Percentiles rank a stretch among this genome's conserved stretches.
These are phyloP conservation scores for Champsocephalus gunnari DNA, from an alignment of 2,797 vertebrate species.

Conservation along the genomic window DNA sequence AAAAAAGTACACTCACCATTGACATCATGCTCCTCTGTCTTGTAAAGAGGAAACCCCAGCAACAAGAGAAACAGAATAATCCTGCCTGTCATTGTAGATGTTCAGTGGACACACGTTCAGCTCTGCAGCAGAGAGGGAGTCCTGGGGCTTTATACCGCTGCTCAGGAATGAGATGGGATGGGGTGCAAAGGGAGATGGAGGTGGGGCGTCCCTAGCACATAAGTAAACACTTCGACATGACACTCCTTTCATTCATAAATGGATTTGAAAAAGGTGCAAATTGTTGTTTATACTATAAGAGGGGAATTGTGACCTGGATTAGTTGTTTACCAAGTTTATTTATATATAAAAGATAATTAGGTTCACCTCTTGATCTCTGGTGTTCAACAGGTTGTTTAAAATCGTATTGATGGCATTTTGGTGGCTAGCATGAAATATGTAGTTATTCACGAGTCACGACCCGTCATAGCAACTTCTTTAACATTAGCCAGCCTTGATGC, in stretches of 20 bases:
- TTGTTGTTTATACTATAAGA: constrained; percentile 28
- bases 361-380: neutral
- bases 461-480: neutral
- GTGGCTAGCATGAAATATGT: neutral
- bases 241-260: constrained; percentile 72
- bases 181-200: constrained; percentile 51
- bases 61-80: constrained; percentile 78
- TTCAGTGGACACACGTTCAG: constrained; percentile 52
- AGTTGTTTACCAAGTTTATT: neutral
- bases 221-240: constrained; percentile 56
- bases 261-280: constrained; percentile 19
- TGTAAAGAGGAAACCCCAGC: constrained; percentile 66
- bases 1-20: constrained; percentile 74
- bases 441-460: neutral
- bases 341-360: neutral
- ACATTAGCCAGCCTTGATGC: neutral
- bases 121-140: constrained; percentile 44
- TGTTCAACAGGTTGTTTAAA: neutral
- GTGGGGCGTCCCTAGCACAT: constrained; percentile 67
- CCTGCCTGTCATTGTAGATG: constrained; percentile 75
- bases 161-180: constrained; percentile 57
- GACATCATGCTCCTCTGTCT: constrained; percentile 77
- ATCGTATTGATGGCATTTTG: neutral
- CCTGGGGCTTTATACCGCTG: constrained; percentile 72
- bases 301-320: neutral